Evolutionary conservation across 2,888 invertebrate genomes (phyloP), one percentile per base, ranked within the genome.

Genomic region (Sarcophaga variegata): DNA sequence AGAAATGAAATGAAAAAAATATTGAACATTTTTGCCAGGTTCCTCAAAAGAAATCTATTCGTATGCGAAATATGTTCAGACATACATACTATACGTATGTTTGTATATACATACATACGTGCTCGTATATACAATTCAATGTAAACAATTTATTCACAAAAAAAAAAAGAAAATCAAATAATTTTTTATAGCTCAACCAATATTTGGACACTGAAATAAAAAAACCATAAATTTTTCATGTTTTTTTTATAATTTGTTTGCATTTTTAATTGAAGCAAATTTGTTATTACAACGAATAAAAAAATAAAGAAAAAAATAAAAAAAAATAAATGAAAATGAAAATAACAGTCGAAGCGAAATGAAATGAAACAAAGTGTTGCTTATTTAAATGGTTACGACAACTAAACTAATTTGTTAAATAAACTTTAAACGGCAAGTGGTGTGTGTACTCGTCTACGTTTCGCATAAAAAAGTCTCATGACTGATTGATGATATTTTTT

Each of bases 391-490:
- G 87, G 89, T 90, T 90, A 89, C 85, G 90, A 88, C 84, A 86
- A 87, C 81, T 89, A 83, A 89, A 89, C 86, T 90, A 90, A 90
- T 89, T 89, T 88, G 85, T 88, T 89, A 89, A 88, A 89, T 88
- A 90, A 90, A 90, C 87, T 54, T 54, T 54, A 89, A 64, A 81
- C 70, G 74, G 47, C 62, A 45, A 70, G 63, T 82, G 49, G 37
- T 70, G 63, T 82, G 14, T 22, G 1, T 20, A 20, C 20, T 14
- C n/a, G n/a, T 5, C 12, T 47, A 47, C 25, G 60, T 49, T 66
- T 75, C 67, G 82, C 77, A 80, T 76, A 78, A 11, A 78, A 37
- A 84, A 71, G 84, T 85, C 88, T 82, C 80, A 88, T 88, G 88
- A 89, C 89, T 89, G 87, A 88, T 88, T 86, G 85, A 86, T 81